Base-by-base conservation (phyloP, 2,113 vertebrate genomes). In the Nesogale talazaci region DNA sequence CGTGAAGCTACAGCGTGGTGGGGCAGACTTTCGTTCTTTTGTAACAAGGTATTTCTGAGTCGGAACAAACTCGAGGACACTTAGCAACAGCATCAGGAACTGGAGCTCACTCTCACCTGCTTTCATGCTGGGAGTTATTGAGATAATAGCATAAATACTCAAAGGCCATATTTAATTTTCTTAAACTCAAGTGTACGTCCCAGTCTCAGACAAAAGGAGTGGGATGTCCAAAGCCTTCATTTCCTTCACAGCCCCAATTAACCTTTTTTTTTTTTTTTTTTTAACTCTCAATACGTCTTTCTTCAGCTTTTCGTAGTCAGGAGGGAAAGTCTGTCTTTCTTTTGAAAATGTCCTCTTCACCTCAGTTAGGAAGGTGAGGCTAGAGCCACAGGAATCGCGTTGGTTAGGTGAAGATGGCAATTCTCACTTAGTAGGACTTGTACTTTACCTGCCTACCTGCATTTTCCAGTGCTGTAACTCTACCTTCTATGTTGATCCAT, bases 391-490 rank as follows among this genome's bases (percentile, higher is more conserved):
- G 38, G 1, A 16, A 38, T 23, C 29, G 11, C 1, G 38, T 6
- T 34, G 14, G 22, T 72, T 17, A 74, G 17, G 20, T 46, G 29
- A 86, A 36, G 38, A 16, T 31, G 25, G 3, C 46, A 63, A 15
- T 0, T 2, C 29, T 56, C 57, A 14, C 3, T 61, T 14, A 40
- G 1, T 22, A 3, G 17, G 36, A 29, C 2, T 14, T 3, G 2
- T 63, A 1, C 2, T 42, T 34, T 1, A 6, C 40, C 40, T 16
- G 25, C 11, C 4, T 10, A 3, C 0, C 7, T 27, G 11, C 8
- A 10, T 74, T 59, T 46, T 70, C 29, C 20, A 75, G 59, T 29
- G 4, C 29, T 57, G 22, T 36, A 14, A 6, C 70, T 40, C 1
- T 16, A 2, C 31, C n/a, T 3, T 70, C 46, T 75, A 61, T 46